Percentiles rank a stretch among this genome's conserved stretches.
These are phyloP conservation scores for Megaceryle torquata DNA, from an alignment of 2,113 vertebrate species.

Conservation along the genomic window DNA sequence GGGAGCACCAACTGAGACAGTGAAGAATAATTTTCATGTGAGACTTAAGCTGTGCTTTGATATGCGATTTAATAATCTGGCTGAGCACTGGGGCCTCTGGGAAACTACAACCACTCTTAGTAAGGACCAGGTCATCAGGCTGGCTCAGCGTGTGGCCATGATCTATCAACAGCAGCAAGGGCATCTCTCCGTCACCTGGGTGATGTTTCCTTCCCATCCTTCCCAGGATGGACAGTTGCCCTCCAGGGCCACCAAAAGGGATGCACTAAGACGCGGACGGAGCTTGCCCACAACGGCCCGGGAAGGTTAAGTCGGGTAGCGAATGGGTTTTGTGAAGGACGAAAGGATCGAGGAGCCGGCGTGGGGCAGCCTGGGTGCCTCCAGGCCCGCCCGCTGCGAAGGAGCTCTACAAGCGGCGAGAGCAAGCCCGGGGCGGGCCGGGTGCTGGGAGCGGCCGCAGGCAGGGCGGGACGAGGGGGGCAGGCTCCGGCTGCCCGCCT, in stretches of 20 bases:
- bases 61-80: fast-evolving
- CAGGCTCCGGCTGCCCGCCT: too few species aligned
- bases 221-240: neutral
- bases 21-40: fast-evolving
- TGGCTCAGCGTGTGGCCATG: fast-evolving
- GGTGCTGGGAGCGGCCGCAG: too few species aligned
- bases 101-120: neutral
- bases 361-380: too few species aligned
- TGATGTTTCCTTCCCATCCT: neutral
- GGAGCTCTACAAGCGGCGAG: too few species aligned
- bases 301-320: neutral
- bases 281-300: neutral
- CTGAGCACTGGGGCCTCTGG: neutral
- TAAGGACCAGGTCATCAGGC: neutral
- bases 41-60: neutral
- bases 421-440: too few species aligned
- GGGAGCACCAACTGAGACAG: fast-evolving
- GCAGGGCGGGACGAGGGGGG: too few species aligned
- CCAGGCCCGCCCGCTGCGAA: too few species aligned
- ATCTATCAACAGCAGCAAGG: neutral
- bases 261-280: neutral
- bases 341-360: neutral
- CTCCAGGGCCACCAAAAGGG: neutral
- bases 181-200: neutral
- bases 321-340: neutral